A percentile compares a stretch with the other conserved stretches of the same genome.
phyloP scores from a whole-genome alignment of 2,797 vertebrate species.

The Brachyalestes nurse region DNA sequence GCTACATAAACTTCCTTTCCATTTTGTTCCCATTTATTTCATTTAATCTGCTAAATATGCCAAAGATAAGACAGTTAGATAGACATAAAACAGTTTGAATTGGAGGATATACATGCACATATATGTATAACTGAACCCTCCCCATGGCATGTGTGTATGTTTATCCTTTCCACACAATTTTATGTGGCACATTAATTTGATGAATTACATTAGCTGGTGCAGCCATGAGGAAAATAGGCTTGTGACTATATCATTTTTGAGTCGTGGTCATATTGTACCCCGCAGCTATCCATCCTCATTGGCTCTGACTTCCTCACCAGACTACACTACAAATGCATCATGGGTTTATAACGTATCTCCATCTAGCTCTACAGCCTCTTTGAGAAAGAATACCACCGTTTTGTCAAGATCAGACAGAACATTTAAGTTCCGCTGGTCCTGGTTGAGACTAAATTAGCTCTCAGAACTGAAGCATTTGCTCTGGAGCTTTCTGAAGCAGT shows the following conservation, averaged over 20 bases:
- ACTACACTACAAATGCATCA: slow-evolving; percentile 12
- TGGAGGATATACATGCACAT: not conserved
- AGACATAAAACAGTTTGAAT: not conserved
- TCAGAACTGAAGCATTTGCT: not conserved
- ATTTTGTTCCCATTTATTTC: no score
- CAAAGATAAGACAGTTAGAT: no score
- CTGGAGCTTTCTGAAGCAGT: not conserved
- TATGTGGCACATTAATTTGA: slow-evolving; percentile 59
- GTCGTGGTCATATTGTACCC: slow-evolving; percentile 30
- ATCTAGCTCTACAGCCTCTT: slow-evolving; percentile 9
- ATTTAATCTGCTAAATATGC: not conserved
- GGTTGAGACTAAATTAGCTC: not conserved
- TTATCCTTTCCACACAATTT: slow-evolving; percentile 47
- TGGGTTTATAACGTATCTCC: not conserved
- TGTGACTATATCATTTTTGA: slow-evolving; percentile 52
- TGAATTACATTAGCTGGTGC: slow-evolving; percentile 60
- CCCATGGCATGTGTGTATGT: slow-evolving; percentile 41
- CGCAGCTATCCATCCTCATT: slow-evolving; percentile 39
- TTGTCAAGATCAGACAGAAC: not conserved
- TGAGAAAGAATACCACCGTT: not conserved
- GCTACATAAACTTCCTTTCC: no score
- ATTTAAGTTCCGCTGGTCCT: not conserved
- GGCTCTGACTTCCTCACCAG: slow-evolving; percentile 25
- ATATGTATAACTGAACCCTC: not conserved
- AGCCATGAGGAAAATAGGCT: slow-evolving; percentile 54